phyloP scores from a whole-genome alignment of 2,888 invertebrate genomes.

The Aromia moschata region DNA sequence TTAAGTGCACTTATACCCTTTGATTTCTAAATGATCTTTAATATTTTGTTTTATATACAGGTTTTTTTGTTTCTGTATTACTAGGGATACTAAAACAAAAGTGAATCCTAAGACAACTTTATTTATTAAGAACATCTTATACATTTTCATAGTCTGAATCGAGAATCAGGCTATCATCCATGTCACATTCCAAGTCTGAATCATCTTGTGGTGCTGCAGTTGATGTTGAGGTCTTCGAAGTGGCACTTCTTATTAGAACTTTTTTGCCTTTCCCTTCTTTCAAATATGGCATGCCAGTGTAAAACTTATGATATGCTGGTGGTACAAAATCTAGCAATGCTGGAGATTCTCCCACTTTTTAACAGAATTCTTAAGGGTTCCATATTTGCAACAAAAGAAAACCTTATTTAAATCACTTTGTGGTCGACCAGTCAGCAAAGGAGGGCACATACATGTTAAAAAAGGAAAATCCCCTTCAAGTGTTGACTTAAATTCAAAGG shows the following conservation, averaged over 20 bases:
- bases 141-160: background rate
- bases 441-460: background rate
- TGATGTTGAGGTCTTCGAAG: background rate
- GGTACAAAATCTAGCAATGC: background rate
- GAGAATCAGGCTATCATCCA: background rate
- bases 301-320: background rate
- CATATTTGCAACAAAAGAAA: conserved; percentile 1
- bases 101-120: background rate
- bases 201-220: background rate
- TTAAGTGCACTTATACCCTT: too few species aligned
- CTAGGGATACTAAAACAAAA: too few species aligned
- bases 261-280: background rate
- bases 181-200: background rate
- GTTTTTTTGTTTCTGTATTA: too few species aligned
- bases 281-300: background rate
- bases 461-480: background rate
- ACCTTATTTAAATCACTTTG: background rate
- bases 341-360: conserved; percentile 4
- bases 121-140: too few species aligned
- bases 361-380: background rate
- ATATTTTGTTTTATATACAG: too few species aligned
- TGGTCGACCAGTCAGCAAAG: background rate
- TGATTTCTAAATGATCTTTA: too few species aligned
- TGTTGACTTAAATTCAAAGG: background rate
- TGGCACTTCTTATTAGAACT: background rate